These are phyloP conservation scores for Boulengeromyrus knoepffleri DNA, from an alignment of 2,113 vertebrate species.

Conservation along the genomic window DNA sequence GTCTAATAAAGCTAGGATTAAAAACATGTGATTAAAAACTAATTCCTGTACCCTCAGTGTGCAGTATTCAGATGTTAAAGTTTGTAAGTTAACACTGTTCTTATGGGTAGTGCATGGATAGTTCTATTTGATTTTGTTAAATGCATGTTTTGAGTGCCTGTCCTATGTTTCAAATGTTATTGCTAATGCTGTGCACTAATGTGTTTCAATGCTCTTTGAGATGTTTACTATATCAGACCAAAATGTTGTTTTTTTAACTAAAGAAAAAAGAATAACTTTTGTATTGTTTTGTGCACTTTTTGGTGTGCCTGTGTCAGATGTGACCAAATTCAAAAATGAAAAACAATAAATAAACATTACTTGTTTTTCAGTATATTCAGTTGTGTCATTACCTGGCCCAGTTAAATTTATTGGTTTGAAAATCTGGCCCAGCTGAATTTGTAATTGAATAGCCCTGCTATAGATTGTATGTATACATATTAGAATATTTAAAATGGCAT, in stretches of 20 bases:
- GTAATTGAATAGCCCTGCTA: not conserved
- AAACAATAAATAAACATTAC: not conserved
- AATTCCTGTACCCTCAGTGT: not conserved
- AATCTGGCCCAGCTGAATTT: not conserved
- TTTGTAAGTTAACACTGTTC: not conserved
- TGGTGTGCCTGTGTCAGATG: not conserved
- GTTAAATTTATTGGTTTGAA: not conserved
- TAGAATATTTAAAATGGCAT: not conserved
- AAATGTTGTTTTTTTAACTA: not conserved
- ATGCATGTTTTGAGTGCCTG: not conserved
- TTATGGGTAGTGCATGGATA: not conserved
- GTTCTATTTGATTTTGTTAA: not conserved
- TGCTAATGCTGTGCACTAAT: not conserved
- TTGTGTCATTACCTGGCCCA: not conserved
- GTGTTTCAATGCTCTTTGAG: not conserved
- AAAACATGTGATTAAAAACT: not conserved
- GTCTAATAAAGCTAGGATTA: not conserved
- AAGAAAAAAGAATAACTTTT: not conserved
- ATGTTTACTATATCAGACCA: not conserved
- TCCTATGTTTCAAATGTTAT: not conserved
- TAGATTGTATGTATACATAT: not conserved
- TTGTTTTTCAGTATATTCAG: not conserved
- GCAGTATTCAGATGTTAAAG: not conserved
- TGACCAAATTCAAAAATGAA: not conserved
- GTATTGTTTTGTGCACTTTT: not conserved